Evolutionary conservation across 2,113 vertebrate species (phyloP).

Genomic region (Scytalopus superciliaris): DNA sequence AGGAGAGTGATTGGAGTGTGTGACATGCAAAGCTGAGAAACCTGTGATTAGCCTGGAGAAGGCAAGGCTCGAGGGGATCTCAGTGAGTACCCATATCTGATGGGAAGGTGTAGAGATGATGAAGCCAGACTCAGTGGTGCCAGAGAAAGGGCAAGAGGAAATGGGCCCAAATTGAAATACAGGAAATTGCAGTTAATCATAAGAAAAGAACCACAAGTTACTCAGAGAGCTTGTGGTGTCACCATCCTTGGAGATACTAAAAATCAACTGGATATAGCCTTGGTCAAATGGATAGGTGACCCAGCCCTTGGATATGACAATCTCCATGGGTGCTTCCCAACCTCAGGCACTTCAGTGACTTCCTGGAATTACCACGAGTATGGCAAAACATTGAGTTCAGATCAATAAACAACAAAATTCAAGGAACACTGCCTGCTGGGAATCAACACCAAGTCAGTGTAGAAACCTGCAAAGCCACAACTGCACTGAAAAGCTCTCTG

Average conservation of each 20-base stretch:
- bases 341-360: neutral
- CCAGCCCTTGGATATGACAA: neutral
- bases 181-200: neutral
- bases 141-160: neutral
- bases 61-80: neutral
- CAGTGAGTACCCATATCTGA: fast-evolving
- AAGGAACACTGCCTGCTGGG: neutral
- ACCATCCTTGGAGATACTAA: neutral
- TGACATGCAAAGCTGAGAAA: neutral
- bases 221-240: neutral
- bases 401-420: neutral
- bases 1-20: fast-evolving
- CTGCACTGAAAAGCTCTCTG: neutral
- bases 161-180: neutral
- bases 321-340: neutral
- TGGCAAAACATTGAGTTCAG: neutral
- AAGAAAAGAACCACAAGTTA: neutral
- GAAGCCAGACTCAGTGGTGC: neutral
- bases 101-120: neutral
- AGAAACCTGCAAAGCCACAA: neutral
- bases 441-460: neutral
- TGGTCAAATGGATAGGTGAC: neutral
- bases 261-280: neutral
- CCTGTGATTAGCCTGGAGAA: neutral
- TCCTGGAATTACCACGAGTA: neutral